Percentiles rank a stretch among this genome's conserved stretches.
These are phyloP conservation scores for Eretmochelys imbricata DNA, from an alignment of 2,113 vertebrate genomes.

Conservation along the genomic window DNA sequence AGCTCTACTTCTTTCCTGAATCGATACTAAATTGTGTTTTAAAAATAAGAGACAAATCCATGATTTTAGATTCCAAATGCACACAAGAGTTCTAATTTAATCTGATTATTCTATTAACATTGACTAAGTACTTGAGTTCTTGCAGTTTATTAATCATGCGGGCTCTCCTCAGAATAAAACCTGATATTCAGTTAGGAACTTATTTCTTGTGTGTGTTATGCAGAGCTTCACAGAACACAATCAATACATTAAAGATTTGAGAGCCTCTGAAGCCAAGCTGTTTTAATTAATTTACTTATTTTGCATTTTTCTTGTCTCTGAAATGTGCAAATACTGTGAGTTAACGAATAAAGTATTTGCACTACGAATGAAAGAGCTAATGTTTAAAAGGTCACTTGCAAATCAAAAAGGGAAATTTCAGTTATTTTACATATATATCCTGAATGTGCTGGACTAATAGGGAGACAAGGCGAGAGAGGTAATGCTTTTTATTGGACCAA, in stretches of 20 bases:
- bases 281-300: constrained; percentile 29
- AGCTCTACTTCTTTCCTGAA: background rate
- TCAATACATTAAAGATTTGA: constrained; percentile 27
- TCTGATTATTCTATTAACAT: background rate
- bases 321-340: background rate
- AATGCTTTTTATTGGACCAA: background rate
- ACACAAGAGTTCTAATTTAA: background rate
- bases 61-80: background rate
- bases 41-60: background rate
- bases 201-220: accelerated
- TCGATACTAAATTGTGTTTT: background rate
- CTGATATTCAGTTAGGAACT: background rate
- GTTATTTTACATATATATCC: background rate
- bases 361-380: background rate
- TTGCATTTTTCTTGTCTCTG: constrained; percentile 13
- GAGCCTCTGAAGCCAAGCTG: constrained; percentile 10
- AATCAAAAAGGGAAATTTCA: background rate
- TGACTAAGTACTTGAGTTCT: background rate
- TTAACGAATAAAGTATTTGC: background rate
- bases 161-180: background rate
- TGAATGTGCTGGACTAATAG: background rate
- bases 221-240: background rate
- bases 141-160: background rate
- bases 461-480: background rate
- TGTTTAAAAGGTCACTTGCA: background rate